Evolutionary conservation across 1,140 invertebrate species (phyloP).

Genomic region (Sycobia sp.): DNA sequence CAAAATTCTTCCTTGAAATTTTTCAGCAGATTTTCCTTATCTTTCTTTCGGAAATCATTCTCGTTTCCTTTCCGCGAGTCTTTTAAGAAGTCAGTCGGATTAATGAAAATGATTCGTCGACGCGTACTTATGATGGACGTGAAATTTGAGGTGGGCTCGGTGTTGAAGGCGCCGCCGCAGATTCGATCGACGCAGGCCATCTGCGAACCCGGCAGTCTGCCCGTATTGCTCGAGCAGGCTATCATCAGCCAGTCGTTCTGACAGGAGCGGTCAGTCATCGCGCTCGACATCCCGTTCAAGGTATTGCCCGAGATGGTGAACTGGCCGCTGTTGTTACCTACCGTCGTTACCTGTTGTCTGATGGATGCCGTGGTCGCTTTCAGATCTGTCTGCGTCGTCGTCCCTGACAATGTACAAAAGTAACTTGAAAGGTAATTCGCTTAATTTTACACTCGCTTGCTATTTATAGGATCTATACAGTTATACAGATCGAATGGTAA

Average conservation of each 20-base stretch:
- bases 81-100: too few species aligned
- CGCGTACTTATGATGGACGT: slow-evolving; percentile 72
- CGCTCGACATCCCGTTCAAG: slow-evolving; percentile 68
- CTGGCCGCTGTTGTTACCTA: slow-evolving; percentile 58
- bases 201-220: slow-evolving; percentile 61
- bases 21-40: too few species aligned
- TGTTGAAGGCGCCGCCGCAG: slow-evolving; percentile 74
- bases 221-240: slow-evolving; percentile 74
- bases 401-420: too few species aligned
- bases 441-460: too few species aligned
- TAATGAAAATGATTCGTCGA: too few species aligned
- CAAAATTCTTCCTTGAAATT: too few species aligned
- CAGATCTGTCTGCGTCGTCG: not conserved
- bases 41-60: too few species aligned
- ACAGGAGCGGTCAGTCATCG: slow-evolving; percentile 68
- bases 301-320: slow-evolving; percentile 79
- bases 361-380: too few species aligned
- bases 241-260: slow-evolving; percentile 78
- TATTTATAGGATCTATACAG: too few species aligned
- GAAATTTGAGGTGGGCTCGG: slow-evolving; percentile 65
- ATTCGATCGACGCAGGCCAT: slow-evolving; percentile 72
- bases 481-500: too few species aligned
- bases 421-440: too few species aligned
- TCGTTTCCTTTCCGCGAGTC: too few species aligned
- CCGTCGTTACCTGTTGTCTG: slow-evolving; percentile 21